Percentiles rank a stretch among this genome's conserved stretches.
phyloP scores from a whole-genome alignment of 1,140 invertebrate species.

The Drosophila sechellia region DNA sequence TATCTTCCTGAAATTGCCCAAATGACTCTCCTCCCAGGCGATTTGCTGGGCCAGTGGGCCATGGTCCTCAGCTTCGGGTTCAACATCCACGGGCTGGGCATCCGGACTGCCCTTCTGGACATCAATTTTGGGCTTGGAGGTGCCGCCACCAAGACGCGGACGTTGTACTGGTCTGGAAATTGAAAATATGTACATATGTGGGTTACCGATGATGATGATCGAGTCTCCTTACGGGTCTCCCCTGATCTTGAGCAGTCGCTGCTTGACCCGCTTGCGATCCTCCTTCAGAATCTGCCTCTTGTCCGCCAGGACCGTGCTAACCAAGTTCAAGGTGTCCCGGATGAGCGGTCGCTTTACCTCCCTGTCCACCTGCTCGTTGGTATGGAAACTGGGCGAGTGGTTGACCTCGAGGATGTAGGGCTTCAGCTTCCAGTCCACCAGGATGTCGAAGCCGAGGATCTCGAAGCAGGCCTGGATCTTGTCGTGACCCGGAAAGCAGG shows the following conservation, averaged over 20 bases:
- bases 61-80: background rate
- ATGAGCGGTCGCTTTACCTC: conserved; percentile 93
- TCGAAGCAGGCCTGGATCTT: conserved; percentile 95
- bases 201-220: no score
- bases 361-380: conserved; percentile 92
- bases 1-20: conserved; percentile 88
- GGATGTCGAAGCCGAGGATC: conserved; percentile 94
- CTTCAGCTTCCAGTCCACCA: conserved; percentile 93
- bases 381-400: conserved; percentile 96
- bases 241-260: conserved; percentile 87
- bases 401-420: conserved; percentile 95
- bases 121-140: conserved; percentile 17
- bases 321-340: conserved; percentile 92
- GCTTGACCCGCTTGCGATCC: conserved; percentile 88
- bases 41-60: conserved; percentile 87
- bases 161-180: conserved; percentile 21
- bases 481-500: conserved; percentile 94
- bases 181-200: no score
- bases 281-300: conserved; percentile 90
- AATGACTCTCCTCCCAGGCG: conserved; percentile 90
- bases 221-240: conserved; percentile 58
- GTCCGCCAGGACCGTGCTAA: conserved; percentile 92
- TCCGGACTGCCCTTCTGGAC: background rate
- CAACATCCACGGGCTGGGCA: background rate
- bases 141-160: conserved; percentile 8